Base-by-base conservation (phyloP, 2,888 invertebrate genomes). In the Euspilapteryx auroguttella region DNA sequence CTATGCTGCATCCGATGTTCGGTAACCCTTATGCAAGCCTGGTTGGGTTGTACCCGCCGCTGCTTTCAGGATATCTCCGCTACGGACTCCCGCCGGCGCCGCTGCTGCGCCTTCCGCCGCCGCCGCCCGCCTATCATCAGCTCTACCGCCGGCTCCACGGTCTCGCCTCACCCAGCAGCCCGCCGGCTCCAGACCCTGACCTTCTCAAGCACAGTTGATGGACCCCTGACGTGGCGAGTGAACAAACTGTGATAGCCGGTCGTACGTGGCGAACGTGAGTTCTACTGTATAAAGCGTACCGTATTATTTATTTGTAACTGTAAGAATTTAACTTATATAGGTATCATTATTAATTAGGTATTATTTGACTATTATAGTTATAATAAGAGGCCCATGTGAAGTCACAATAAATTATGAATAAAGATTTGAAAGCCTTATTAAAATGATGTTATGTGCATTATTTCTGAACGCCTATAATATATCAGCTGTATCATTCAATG, bases 51-150 rank as follows among this genome's bases (percentile, higher is more conserved):
- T 82, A 81, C 40, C 79, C 81, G 1, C 80, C 79, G 2, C 50
- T 82, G 51, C 55, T 86, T 31, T 83, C 85, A 7, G 80, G 87
- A 47, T 87, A 88, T 45, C 79, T 79, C 38, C 71, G 80, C 38
- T 87, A 80, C 35, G 77, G 63, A 10, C 48, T 71, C 28, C 79
- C 73, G 0, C 79, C 73, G 0, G 69, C 69, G 13, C 80, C 80
- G 0, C 49, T 79, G 49, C 52, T 78, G 33, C 53, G 58, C 41
- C 66, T 62, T 39, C 71, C 78, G 7, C 65, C 73, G 11, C 79
- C 76, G 7, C 66, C 75, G 3, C 69, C 63, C 36, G 63, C 63
- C 4, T 73, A 63, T 44, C 73, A 63, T 35, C 69, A 62, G 52
- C 43, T 63, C 39, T 73, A 65, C 45, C 44, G 69, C 27, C 55